phyloP scores from a whole-genome alignment of 2,113 vertebrate species.

The Myanophis thanlyinensis region DNA sequence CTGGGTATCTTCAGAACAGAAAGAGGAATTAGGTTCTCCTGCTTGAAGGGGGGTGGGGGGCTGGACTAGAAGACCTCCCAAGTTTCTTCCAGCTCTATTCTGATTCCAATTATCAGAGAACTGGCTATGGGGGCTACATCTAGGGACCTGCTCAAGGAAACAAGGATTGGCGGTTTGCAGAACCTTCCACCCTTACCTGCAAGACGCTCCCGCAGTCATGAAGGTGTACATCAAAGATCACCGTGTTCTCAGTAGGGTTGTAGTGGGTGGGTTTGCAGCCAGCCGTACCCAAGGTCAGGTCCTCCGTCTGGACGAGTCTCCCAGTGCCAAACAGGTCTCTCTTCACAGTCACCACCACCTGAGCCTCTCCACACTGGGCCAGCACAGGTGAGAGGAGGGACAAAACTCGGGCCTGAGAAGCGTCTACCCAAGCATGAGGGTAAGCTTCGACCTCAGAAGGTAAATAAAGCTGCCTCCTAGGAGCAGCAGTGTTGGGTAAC shows the following conservation, averaged over 20 bases:
- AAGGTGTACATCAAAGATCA: slow-evolving; percentile 35
- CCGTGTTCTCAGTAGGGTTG: background rate
- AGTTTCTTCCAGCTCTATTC: background rate
- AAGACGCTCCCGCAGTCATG: slow-evolving; percentile 28
- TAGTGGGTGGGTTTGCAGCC: background rate
- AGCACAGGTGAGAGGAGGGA: background rate
- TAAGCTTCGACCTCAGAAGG: background rate
- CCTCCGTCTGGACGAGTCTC: background rate
- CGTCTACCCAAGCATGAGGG: background rate
- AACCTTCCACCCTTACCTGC: background rate
- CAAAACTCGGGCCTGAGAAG: background rate
- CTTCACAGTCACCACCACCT: slow-evolving; percentile 38
- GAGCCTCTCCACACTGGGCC: slow-evolving; percentile 43
- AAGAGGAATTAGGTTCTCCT: background rate
- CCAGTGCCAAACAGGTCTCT: slow-evolving; percentile 45
- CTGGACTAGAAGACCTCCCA: no score
- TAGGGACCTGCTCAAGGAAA: background rate
- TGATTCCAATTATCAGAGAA: background rate
- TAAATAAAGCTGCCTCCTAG: accelerated
- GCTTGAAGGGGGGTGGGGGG: no score
- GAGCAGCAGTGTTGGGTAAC: accelerated
- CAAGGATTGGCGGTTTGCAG: background rate
- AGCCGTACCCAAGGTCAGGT: slow-evolving; percentile 25
- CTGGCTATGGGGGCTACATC: background rate
- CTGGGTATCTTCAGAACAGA: background rate